Evolutionary conservation across 64 coral and sea anemone genomes (phyloP), one percentile per base, ranked within the genome.

Genomic region (Acropora yongei): DNA sequence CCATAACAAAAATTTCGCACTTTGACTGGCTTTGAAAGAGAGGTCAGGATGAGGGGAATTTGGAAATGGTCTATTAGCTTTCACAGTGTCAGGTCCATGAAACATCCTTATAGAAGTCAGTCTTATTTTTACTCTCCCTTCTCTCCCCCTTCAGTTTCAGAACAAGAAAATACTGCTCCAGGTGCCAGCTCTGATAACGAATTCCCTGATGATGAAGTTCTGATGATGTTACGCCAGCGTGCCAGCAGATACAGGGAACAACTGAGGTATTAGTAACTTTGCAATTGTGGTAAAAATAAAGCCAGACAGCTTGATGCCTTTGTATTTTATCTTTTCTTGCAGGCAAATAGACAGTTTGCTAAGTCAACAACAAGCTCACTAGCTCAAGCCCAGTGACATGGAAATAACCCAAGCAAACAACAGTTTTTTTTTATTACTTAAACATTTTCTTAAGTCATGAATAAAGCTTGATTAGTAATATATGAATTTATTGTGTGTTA

Each of bases 161-260:
- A 68, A 14, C 41, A 75, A 48, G 75, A 78, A 84, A 80, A 78
- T 66, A 48, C 47, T 30, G 0, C 6, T 51, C 72, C 30, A 14
- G 72, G 80, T 20, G 46, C n/a, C 8, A 88, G 67, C 60, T 94
- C 92, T 41, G 92, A 91, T 39, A 79, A 91, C n/a, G 92, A 90
- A 53, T 94, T 91, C 58, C 46, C 83, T 12, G 92, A 97, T 87
- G 95, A 97, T 91, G 92, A 97, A 60, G 76, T 97, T 0, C 49
- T 97, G 46, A 86, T 77, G 53, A 57, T 97, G 18, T 78, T 97
- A 53, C 82, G 78, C 61, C 82, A 97, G 80, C 90, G 75, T 68
- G 79, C 89, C 74, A 47, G 57, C 73, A 53, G 55, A 19, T 92
- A 93, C 78, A 93, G 67, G 81, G 75, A 83, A 6, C 82, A 97